A percentile compares a stretch with the other conserved stretches of the same genome.
These are phyloP conservation scores for Callimorpha dominula DNA, from an alignment of 2,888 invertebrate genomes.

Conservation along the genomic window DNA sequence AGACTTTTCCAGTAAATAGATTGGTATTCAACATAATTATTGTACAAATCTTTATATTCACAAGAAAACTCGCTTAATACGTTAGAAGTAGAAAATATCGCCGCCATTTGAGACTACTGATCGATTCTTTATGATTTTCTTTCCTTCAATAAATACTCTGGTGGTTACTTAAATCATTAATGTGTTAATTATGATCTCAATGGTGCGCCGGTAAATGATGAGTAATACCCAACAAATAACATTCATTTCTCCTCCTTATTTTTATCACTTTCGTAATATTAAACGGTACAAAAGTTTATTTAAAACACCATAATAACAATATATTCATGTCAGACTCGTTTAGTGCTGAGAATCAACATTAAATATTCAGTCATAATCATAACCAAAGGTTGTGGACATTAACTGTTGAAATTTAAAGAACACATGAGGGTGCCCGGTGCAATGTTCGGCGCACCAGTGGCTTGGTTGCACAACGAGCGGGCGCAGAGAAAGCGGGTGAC, in stretches of 20 bases:
- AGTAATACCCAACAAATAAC: neutral
- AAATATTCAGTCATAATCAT: slow-evolving; percentile 1
- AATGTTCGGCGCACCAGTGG: slow-evolving; percentile 46
- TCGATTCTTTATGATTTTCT: neutral
- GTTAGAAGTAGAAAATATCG: neutral
- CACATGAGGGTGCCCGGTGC: slow-evolving; percentile 42
- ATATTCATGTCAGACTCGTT: neutral
- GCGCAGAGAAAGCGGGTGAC: slow-evolving; percentile 85
- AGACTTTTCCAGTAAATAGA: neutral
- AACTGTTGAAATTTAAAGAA: slow-evolving; percentile 24
- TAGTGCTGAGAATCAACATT: slow-evolving; percentile 5
- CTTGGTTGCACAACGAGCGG: slow-evolving; percentile 77
- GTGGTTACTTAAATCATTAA: neutral
- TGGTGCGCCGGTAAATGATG: neutral
- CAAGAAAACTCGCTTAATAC: neutral
- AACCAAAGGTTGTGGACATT: slow-evolving; percentile 20
- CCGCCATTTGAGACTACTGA: neutral
- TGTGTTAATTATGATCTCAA: neutral
- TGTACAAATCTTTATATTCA: neutral
- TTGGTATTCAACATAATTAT: neutral
- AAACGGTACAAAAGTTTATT: neutral
- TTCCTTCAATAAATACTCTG: neutral
- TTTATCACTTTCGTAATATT: slow-evolving; percentile 5
- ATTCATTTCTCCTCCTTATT: neutral
- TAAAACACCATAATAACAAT: neutral